Percentiles rank a stretch among this genome's conserved stretches.
Conservation (phyloP, 2,113 vertebrate species). For the Danionella cerebrum region DNA sequence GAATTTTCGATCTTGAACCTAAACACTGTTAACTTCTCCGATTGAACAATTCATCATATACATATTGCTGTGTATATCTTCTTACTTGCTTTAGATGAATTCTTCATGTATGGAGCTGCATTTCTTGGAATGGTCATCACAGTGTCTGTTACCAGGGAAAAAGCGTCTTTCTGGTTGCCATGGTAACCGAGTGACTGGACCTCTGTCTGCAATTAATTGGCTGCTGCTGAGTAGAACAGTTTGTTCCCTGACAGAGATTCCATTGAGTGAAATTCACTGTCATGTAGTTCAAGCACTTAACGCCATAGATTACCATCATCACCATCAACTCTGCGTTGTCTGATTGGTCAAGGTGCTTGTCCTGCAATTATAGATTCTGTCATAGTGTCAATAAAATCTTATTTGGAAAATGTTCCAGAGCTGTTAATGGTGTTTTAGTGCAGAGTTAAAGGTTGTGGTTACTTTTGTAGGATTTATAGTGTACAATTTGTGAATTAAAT, state of each 20-base stretch:
- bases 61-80: not conserved
- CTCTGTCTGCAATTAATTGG: conserved; percentile 42
- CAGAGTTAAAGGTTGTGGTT: too few relatives aligned
- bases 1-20: too few relatives aligned
- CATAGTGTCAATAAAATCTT: not conserved
- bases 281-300: conserved; percentile 12
- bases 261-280: conserved; percentile 16
- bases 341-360: not conserved
- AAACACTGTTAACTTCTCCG: conserved; percentile 1
- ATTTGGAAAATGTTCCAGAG: not conserved
- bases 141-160: conserved; percentile 28
- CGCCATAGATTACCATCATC: not conserved
- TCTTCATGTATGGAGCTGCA: not conserved
- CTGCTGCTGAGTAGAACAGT: conserved; percentile 30
- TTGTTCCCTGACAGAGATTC: conserved; percentile 22
- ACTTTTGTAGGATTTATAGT: too few relatives aligned
- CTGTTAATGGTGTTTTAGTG: not conserved
- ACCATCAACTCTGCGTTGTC: not conserved
- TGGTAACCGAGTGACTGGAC: conserved; percentile 38
- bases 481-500: too few relatives aligned
- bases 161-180: conserved; percentile 8
- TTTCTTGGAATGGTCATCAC: conserved; percentile 12
- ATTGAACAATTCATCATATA: not conserved
- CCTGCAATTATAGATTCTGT: not conserved
- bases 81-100: not conserved